Conservation (phyloP, 2,113 vertebrate genomes). For the Chaetura pelagica region DNA sequence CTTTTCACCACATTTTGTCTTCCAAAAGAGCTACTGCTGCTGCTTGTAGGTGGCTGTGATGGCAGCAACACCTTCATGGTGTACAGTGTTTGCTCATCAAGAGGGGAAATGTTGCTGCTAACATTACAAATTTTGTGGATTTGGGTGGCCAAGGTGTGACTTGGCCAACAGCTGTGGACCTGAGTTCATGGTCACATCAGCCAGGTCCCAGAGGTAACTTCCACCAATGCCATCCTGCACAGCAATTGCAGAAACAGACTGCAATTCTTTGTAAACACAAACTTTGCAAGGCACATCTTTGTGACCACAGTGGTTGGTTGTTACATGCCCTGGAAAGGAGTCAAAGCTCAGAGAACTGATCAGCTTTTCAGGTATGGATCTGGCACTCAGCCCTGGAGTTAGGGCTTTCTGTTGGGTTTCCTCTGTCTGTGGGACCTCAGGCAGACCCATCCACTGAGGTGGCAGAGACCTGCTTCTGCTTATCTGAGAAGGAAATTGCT, state of each 20-base stretch:
- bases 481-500: constrained; percentile 7
- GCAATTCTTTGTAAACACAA: background rate
- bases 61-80: background rate
- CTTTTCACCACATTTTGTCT: background rate
- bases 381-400: background rate
- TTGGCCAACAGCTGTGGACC: background rate
- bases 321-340: background rate
- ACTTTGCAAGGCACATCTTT: background rate
- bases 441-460: background rate
- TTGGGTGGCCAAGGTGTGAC: background rate
- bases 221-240: background rate
- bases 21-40: background rate
- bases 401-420: background rate
- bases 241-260: background rate
- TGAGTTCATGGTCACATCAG: background rate
- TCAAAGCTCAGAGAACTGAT: background rate
- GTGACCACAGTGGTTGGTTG: rapidly evolving
- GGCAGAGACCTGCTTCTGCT: background rate
- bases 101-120: background rate
- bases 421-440: background rate
- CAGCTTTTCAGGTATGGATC: background rate
- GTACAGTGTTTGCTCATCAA: background rate
- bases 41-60: background rate
- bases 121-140: background rate
- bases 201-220: background rate